A percentile compares a stretch with the other conserved stretches of the same genome.
Evolutionary conservation across 2,113 vertebrate genomes (phyloP).

Genomic region (Pachycephala philippinensis): DNA sequence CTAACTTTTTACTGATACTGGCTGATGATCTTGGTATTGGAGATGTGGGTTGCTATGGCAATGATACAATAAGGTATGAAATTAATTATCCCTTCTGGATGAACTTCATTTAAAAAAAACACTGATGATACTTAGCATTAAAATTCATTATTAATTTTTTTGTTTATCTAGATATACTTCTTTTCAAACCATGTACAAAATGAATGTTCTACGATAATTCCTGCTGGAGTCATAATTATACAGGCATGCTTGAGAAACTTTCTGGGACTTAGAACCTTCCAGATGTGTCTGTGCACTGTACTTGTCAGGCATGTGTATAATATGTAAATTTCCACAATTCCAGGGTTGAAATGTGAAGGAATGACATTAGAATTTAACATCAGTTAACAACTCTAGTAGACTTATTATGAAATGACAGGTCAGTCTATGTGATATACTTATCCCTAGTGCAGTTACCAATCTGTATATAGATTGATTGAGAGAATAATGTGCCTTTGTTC

Average conservation of each 20-base stretch:
- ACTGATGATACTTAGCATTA: neutral
- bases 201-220: neutral
- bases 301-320: neutral
- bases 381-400: neutral
- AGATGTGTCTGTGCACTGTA: neutral
- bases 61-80: slow-evolving; percentile 80
- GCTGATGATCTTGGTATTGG: slow-evolving; percentile 86
- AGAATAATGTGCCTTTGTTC: neutral
- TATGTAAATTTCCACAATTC: neutral
- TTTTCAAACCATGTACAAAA: neutral
- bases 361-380: neutral
- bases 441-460: neutral
- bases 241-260: neutral
- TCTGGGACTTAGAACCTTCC: neutral
- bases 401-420: neutral
- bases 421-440: neutral
- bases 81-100: neutral
- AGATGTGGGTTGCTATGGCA: slow-evolving; percentile 86
- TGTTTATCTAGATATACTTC: neutral
- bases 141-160: neutral
- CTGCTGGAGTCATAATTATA: neutral
- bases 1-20: slow-evolving; percentile 83
- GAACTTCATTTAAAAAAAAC: neutral
- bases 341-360: neutral
- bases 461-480: neutral